These are phyloP conservation scores for Scylla paramamosain DNA, from an alignment of 1,140 invertebrate genomes.

Conservation along the genomic window DNA sequence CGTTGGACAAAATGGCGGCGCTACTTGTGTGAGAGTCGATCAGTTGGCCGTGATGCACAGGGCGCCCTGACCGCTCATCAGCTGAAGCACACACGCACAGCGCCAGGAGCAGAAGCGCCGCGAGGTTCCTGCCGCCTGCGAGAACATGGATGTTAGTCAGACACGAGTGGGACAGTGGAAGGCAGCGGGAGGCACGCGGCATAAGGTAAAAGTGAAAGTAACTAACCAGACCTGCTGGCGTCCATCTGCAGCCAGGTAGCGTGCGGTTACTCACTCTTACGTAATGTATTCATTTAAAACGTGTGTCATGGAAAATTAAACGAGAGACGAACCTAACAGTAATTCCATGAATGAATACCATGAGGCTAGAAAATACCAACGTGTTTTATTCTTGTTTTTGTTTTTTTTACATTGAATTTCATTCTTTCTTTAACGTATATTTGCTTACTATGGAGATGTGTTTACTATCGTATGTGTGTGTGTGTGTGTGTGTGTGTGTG, in stretches of 20 bases:
- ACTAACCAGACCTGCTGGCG: not conserved
- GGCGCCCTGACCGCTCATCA: slow-evolving; percentile 31
- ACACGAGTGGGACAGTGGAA: too few relatives aligned
- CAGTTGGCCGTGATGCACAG: not conserved
- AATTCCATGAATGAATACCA: too few relatives aligned
- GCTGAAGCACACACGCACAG: not conserved
- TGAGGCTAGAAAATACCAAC: too few relatives aligned
- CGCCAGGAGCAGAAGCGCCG: not conserved
- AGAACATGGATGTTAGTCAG: not conserved
- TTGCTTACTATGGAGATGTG: not conserved
- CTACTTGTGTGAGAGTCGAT: slow-evolving; percentile 13
- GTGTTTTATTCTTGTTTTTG: too few relatives aligned
- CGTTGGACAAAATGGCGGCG: slow-evolving; percentile 34
- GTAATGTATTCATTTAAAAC: not conserved
- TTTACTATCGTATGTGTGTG: not conserved
- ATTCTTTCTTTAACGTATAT: not conserved
- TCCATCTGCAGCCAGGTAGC: not conserved
- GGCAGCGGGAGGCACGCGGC: not conserved
- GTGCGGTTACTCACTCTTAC: not conserved
- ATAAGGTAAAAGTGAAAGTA: slow-evolving; percentile 3
- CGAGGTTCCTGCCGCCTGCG: not conserved
- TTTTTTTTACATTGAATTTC: not conserved
- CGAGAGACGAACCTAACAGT: too few relatives aligned
- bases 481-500: slow-evolving; percentile 29
- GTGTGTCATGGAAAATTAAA: too few relatives aligned